A percentile compares a stretch with the other conserved stretches of the same genome.
phyloP scores from a whole-genome alignment of 92 coral and sea anemone species.

The Chrysogorgia sp. region DNA sequence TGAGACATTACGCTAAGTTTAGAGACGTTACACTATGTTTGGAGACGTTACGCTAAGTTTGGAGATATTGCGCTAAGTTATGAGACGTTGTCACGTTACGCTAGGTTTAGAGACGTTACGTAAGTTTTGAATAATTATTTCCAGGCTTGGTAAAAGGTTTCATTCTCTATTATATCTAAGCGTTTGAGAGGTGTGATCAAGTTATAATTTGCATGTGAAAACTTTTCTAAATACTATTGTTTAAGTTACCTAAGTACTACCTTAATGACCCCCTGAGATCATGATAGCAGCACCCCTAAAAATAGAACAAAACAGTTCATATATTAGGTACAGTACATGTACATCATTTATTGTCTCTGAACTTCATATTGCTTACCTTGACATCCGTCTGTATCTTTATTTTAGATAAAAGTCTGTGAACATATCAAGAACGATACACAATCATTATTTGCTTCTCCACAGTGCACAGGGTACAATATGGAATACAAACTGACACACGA shows the following conservation, averaged over 20 bases:
- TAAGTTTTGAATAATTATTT: neutral
- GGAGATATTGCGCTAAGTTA: too few relatives aligned
- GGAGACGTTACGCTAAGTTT: too few relatives aligned
- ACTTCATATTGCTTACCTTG: neutral
- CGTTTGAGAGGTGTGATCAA: too few relatives aligned
- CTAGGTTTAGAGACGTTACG: neutral
- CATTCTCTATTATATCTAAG: too few relatives aligned
- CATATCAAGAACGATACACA: conserved; percentile 74
- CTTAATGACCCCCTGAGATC: too few relatives aligned
- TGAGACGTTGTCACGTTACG: too few relatives aligned
- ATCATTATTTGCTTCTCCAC: conserved; percentile 80
- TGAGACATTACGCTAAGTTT: too few relatives aligned
- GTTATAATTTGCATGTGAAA: too few relatives aligned
- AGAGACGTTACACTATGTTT: too few relatives aligned
- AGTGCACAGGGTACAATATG: conserved; percentile 74
- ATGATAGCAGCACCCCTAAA: neutral
- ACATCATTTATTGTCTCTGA: neutral
- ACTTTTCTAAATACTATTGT: too few relatives aligned
- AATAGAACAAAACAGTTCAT: neutral
- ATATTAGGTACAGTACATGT: neutral
- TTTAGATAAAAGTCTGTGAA: conserved; percentile 81
- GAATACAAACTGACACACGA: conserved; percentile 74
- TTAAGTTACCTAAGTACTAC: too few relatives aligned
- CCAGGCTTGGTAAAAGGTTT: too few relatives aligned
- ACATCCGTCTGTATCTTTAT: neutral